These are phyloP conservation scores for Dynastes tityus DNA, from an alignment of 2,888 invertebrate species.

Conservation along the genomic window DNA sequence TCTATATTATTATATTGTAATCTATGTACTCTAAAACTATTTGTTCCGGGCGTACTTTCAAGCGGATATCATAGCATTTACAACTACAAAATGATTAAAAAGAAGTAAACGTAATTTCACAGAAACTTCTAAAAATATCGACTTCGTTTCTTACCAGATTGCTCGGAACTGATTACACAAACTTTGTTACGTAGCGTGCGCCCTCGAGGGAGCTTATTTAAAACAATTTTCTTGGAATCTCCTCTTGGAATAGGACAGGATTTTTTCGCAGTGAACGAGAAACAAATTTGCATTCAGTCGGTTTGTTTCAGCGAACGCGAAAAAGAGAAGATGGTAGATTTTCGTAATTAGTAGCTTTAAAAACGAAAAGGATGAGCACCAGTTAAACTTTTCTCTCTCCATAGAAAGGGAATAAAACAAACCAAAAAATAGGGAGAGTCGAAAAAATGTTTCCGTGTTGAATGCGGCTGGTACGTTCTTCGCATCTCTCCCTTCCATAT, in stretches of 20 bases:
- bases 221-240: not conserved
- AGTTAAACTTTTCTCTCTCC: not conserved
- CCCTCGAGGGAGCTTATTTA: not conserved
- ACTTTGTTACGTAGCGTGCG: not conserved
- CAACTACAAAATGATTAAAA: not conserved
- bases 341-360: conserved; percentile 5
- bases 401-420: not conserved
- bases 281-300: conserved; percentile 8
- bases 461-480: not conserved
- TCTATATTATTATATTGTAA: too few species aligned
- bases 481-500: conserved; percentile 2
- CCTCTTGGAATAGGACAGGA: not conserved
- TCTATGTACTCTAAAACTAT: too few species aligned
- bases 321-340: not conserved
- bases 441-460: not conserved
- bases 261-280: not conserved
- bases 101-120: not conserved
- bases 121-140: not conserved
- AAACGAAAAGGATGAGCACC: not conserved
- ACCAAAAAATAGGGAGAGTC: not conserved
- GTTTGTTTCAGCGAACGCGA: not conserved
- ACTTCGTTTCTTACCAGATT: conserved; percentile 9
- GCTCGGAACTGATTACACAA: conserved; percentile 1
- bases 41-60: too few species aligned
- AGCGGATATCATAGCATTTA: not conserved